Conservation (phyloP, 2,113 vertebrate species). For the Fregetta grallaria region DNA sequence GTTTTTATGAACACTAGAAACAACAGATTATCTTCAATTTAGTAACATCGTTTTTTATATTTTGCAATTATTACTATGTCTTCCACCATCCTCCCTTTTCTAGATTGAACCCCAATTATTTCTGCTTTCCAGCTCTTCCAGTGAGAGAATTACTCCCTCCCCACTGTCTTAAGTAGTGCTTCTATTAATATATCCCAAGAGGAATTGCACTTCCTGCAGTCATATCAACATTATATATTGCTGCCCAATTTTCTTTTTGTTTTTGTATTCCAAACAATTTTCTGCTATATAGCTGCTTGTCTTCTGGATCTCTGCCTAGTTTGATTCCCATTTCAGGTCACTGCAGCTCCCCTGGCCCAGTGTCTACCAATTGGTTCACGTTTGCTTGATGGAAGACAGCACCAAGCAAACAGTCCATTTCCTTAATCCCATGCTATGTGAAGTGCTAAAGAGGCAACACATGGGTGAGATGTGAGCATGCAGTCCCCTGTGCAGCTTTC, state of each 20-base stretch:
- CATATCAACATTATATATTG: background rate
- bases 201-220: background rate
- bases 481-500: background rate
- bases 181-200: background rate
- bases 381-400: background rate
- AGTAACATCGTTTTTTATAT: background rate
- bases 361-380: background rate
- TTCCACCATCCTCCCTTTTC: background rate
- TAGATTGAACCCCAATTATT: background rate
- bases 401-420: background rate
- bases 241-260: background rate
- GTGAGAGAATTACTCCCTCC: background rate
- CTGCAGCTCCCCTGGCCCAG: background rate
- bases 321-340: background rate
- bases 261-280: background rate
- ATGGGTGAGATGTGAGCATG: background rate
- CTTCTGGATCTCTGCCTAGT: background rate
- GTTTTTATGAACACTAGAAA: background rate
- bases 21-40: background rate
- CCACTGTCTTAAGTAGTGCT: background rate
- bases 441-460: background rate
- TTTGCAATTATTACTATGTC: background rate
- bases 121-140: background rate
- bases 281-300: background rate
- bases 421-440: background rate